phyloP scores from a whole-genome alignment of 1,140 invertebrate genomes.

The Pseudomyrmex flavicornis region DNA sequence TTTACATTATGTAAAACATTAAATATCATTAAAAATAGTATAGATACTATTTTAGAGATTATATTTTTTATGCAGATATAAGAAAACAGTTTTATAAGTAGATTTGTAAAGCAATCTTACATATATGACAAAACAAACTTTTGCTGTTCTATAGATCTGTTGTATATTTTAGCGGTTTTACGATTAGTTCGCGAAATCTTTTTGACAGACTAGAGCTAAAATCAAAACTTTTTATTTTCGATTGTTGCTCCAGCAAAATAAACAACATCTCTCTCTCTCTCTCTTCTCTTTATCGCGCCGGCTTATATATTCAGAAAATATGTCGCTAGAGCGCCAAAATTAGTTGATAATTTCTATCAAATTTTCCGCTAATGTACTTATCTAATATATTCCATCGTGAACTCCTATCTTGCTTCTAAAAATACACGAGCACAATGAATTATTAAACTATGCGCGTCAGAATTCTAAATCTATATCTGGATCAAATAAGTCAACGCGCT shows the following conservation, averaged over 20 bases:
- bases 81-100: no score
- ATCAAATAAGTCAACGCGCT: constrained; percentile 71
- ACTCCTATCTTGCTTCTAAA: constrained; percentile 61
- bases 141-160: neutral
- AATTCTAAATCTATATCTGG: constrained; percentile 59
- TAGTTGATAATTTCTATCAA: constrained; percentile 60
- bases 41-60: neutral
- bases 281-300: neutral
- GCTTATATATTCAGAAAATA: constrained; percentile 33
- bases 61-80: neutral
- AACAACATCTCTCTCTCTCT: neutral
- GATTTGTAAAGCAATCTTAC: no score
- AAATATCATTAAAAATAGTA: no score
- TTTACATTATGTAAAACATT: no score
- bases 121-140: neutral
- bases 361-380: constrained; percentile 36
- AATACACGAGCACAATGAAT: constrained; percentile 65
- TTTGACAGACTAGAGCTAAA: neutral
- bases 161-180: neutral
- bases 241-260: neutral
- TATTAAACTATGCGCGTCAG: constrained; percentile 69
- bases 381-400: constrained; percentile 58
- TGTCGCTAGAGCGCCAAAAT: constrained; percentile 24
- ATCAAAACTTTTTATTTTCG: constrained; percentile 7
- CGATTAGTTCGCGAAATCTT: neutral